These are phyloP conservation scores for Chaetodon auriga DNA, from an alignment of 2,113 vertebrate species.

Conservation along the genomic window DNA sequence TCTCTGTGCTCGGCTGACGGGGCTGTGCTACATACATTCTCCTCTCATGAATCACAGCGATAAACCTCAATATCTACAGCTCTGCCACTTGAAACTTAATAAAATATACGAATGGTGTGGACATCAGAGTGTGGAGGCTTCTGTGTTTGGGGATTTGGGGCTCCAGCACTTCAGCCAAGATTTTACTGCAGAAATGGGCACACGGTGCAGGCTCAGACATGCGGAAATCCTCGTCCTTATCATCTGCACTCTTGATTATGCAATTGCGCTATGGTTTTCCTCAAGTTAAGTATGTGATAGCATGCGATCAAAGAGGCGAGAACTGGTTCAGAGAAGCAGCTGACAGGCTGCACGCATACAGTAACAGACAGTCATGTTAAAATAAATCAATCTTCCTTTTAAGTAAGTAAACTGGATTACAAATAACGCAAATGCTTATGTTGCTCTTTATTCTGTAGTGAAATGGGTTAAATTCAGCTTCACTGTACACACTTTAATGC, in stretches of 20 bases:
- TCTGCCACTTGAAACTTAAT: slow-evolving; percentile 48
- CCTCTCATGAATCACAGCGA: slow-evolving; percentile 36
- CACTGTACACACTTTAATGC: not conserved
- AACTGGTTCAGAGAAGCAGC: not conserved
- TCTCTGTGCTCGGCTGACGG: slow-evolving; percentile 40
- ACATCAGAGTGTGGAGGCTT: slow-evolving; percentile 5
- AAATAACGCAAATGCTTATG: not conserved
- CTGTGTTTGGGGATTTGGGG: slow-evolving; percentile 30
- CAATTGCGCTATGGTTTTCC: slow-evolving; percentile 10
- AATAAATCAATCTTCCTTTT: not conserved
- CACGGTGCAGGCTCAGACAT: slow-evolving; percentile 3
- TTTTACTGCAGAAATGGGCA: slow-evolving; percentile 16
- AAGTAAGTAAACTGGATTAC: not conserved
- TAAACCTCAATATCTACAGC: slow-evolving; percentile 53
- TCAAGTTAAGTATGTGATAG: not conserved
- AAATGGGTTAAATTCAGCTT: not conserved
- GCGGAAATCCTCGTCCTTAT: slow-evolving; percentile 18
- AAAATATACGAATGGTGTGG: slow-evolving; percentile 32
- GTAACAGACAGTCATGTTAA: not conserved
- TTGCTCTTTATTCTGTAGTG: slow-evolving; percentile 1
- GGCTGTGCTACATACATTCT: slow-evolving; percentile 46
- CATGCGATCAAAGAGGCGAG: slow-evolving; percentile 8
- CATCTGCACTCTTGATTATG: slow-evolving; percentile 8
- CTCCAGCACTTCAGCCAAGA: slow-evolving; percentile 27
- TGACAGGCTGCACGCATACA: not conserved